phyloP scores from a whole-genome alignment of 2,888 invertebrate genomes.

The Calameuta idolon region DNA sequence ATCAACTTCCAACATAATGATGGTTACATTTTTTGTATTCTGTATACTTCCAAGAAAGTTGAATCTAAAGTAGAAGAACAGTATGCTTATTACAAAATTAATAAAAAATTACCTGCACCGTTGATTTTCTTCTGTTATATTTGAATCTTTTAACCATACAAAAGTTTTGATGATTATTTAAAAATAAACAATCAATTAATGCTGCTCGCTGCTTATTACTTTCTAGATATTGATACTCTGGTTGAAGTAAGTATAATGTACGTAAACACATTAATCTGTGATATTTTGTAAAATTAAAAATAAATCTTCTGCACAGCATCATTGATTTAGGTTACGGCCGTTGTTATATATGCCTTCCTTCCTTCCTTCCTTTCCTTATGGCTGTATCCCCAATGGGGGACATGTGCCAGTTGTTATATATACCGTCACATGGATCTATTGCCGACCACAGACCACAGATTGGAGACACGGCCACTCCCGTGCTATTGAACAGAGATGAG shows the following conservation, averaged over 20 bases:
- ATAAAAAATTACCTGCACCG: constrained; percentile 7
- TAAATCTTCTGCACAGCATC: neutral
- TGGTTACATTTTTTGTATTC: constrained; percentile 2
- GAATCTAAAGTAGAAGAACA: neutral
- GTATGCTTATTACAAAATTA: constrained; percentile 4
- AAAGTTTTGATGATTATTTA: neutral
- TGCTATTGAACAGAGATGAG: too few relatives aligned
- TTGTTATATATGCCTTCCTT: too few relatives aligned
- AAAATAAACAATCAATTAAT: neutral
- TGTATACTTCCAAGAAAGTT: neutral
- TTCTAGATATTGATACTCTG: neutral
- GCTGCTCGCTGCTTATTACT: neutral
- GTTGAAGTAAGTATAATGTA: neutral
- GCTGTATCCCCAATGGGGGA: too few relatives aligned
- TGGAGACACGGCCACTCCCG: too few relatives aligned
- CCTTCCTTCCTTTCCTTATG: too few relatives aligned
- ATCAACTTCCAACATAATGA: neutral
- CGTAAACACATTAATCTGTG: neutral
- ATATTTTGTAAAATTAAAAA: neutral
- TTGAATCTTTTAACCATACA: constrained; percentile 10
- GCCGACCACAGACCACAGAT: too few relatives aligned
- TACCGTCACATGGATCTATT: neutral
- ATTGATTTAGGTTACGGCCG: neutral
- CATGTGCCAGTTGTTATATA: too few relatives aligned
- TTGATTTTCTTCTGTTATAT: constrained; percentile 3